Conservation (phyloP, 2,888 invertebrate genomes). For the Ceriagrion tenellum region DNA sequence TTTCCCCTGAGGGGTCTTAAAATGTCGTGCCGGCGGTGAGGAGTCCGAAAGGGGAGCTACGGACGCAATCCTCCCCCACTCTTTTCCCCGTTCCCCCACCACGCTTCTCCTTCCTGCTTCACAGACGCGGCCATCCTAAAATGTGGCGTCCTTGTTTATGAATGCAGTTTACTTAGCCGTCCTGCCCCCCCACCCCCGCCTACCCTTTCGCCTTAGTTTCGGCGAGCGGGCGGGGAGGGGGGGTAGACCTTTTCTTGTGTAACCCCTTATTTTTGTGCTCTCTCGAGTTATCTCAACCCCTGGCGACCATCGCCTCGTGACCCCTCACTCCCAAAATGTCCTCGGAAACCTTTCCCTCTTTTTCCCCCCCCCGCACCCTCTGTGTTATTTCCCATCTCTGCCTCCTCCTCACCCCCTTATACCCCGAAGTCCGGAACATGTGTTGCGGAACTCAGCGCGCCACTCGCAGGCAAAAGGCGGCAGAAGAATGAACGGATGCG, state of each 20-base stretch:
- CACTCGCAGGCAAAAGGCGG: not conserved
- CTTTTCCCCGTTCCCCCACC: not conserved
- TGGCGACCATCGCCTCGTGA: not conserved
- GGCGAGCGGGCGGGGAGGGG: not conserved
- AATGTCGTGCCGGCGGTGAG: not conserved
- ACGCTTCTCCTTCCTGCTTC: not conserved
- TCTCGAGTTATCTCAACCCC: too few relatives aligned
- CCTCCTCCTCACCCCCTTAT: not conserved
- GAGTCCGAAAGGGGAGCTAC: not conserved
- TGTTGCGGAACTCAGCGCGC: not conserved
- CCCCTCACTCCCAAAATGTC: not conserved
- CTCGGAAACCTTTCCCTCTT: not conserved
- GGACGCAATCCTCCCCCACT: not conserved
- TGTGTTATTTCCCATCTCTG: not conserved
- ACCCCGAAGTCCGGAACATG: not conserved
- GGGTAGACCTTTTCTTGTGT: not conserved
- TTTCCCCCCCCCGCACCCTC: not conserved
- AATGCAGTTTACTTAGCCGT: not conserved
- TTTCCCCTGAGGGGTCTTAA: not conserved
- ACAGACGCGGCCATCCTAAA: not conserved
- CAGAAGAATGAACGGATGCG: not conserved
- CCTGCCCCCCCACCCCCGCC: too few relatives aligned
- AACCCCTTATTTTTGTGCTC: not conserved
- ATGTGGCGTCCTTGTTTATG: conserved; percentile 7
- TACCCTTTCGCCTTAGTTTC: not conserved